Percentiles rank a stretch among this genome's conserved stretches.
phyloP scores from a whole-genome alignment of 2,113 vertebrate genomes.

The Amazona vittata region DNA sequence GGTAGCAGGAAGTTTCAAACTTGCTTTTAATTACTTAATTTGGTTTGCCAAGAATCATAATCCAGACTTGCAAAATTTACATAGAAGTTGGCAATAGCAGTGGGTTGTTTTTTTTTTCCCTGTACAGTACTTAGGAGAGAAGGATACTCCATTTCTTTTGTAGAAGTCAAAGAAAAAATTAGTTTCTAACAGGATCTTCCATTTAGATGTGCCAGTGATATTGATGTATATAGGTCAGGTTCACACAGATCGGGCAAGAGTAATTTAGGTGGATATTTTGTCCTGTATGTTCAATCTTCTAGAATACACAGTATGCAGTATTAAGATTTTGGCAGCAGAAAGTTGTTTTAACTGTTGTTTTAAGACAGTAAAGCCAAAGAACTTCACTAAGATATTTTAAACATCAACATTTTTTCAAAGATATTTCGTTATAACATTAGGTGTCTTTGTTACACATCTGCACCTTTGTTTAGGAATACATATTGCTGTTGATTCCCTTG shows the following conservation, averaged over 20 bases:
- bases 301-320: background rate
- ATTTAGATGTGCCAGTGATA: background rate
- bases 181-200: background rate
- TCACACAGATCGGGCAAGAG: background rate
- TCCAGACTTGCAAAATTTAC: background rate
- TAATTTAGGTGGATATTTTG: background rate
- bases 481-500: background rate
- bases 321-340: background rate
- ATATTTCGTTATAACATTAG: background rate
- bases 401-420: accelerated
- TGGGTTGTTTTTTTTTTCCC: accelerated
- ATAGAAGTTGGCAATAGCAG: background rate
- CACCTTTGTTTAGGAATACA: background rate
- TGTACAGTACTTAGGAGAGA: background rate
- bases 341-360: background rate
- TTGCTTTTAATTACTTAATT: background rate
- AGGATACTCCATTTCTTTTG: background rate
- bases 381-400: background rate
- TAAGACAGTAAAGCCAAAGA: background rate
- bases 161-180: background rate
- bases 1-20: background rate
- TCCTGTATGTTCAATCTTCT: background rate
- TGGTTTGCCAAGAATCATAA: background rate
- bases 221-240: background rate
- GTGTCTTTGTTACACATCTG: background rate